phyloP scores from a whole-genome alignment of 2,113 vertebrate species.

The Seriola quinqueradiata region DNA sequence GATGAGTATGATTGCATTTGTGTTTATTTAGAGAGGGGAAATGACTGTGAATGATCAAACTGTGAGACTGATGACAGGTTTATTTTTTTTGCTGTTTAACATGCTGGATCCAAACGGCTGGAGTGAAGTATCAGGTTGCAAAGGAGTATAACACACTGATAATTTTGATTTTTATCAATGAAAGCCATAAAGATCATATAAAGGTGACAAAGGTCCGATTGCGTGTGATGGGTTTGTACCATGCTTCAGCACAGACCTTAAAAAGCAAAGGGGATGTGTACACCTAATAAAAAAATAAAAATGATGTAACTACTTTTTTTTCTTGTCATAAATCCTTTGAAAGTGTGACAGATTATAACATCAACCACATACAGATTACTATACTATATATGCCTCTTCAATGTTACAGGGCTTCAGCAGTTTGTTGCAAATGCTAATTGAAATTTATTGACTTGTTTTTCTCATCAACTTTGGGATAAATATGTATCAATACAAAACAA shows the following conservation, averaged over 20 bases:
- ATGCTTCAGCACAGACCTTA: conserved; percentile 60
- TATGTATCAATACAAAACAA: not conserved
- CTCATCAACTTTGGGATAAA: not conserved
- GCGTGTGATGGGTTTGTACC: conserved; percentile 43
- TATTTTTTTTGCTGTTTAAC: conserved; percentile 52
- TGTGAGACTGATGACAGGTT: conserved; percentile 59
- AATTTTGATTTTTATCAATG: conserved; percentile 63
- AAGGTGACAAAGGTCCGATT: conserved; percentile 44
- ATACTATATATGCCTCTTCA: not conserved
- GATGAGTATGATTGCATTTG: conserved; percentile 53
- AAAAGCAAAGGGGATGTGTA: conserved; percentile 59
- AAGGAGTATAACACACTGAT: conserved; percentile 59
- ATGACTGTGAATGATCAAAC: conserved; percentile 73
- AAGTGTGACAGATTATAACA: not conserved
- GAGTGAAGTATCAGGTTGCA: conserved; percentile 46
- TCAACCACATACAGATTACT: not conserved
- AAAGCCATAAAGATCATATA: conserved; percentile 73
- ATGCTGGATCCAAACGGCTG: conserved; percentile 64
- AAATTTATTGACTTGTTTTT: not conserved
- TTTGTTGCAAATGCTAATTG: not conserved
- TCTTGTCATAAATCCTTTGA: conserved; percentile 40
- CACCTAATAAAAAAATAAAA: conserved; percentile 62
- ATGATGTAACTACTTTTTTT: conserved; percentile 37
- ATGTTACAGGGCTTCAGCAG: not conserved
- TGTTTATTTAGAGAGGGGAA: conserved; percentile 49